Conservation (phyloP, 2,888 invertebrate species). For the Drepanosiphum platanoidis region DNA sequence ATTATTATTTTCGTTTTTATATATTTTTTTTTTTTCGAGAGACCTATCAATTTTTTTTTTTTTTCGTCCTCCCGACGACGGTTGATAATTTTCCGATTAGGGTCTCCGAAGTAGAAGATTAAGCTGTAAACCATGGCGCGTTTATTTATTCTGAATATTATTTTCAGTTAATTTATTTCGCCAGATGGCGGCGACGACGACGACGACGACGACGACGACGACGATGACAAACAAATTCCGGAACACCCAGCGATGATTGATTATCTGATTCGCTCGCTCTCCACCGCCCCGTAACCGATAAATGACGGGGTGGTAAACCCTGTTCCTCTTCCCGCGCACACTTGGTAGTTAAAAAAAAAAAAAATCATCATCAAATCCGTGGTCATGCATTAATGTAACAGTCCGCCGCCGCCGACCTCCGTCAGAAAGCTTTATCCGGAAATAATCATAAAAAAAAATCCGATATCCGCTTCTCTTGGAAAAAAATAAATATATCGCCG, state of each 20-base stretch:
- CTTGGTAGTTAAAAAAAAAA: slow-evolving; percentile 22
- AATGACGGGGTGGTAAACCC: background rate
- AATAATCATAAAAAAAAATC: slow-evolving; percentile 42
- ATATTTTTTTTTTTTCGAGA: background rate
- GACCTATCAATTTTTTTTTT: background rate
- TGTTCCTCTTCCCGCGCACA: background rate
- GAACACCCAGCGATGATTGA: slow-evolving; percentile 59
- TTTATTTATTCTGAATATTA: slow-evolving; percentile 56
- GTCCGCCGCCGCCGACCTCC: slow-evolving; percentile 10
- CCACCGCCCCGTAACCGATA: background rate
- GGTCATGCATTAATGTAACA: slow-evolving; percentile 57
- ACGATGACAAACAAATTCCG: slow-evolving; percentile 60
- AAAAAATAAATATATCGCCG: slow-evolving; percentile 8
- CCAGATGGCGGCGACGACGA: slow-evolving; percentile 60
- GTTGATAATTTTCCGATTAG: slow-evolving; percentile 56
- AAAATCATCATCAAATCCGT: slow-evolving; percentile 39
- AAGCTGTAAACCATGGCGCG: slow-evolving; percentile 23
- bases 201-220: too few relatives aligned
- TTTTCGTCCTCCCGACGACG: background rate
- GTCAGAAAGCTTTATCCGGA: slow-evolving; percentile 31
- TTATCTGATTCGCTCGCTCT: slow-evolving; percentile 35
- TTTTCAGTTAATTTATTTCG: slow-evolving; percentile 61
- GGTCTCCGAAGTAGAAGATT: slow-evolving; percentile 31
- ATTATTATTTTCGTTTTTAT: background rate
- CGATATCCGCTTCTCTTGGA: slow-evolving; percentile 35